Evolutionary conservation across 1,140 invertebrate species (phyloP).

Genomic region (Dendrolimus kikuchii): DNA sequence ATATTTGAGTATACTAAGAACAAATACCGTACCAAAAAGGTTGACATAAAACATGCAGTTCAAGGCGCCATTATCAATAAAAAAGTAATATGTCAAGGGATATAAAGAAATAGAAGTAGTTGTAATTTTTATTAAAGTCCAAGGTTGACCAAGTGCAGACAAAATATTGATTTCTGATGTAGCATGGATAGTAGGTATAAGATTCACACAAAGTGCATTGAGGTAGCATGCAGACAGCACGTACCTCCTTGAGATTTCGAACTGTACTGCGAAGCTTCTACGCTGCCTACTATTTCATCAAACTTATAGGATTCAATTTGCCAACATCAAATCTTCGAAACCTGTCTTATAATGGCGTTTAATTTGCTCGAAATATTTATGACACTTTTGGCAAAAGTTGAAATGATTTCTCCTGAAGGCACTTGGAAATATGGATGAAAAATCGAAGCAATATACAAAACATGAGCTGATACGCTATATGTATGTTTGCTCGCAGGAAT

Average conservation of each 20-base stretch:
- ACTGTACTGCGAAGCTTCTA: no score
- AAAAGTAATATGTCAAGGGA: no score
- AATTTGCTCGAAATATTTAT: conserved; percentile 14
- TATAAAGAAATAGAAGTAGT: no score
- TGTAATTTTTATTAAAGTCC: no score
- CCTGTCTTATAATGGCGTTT: conserved; percentile 8
- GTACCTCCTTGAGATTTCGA: conserved; percentile 12
- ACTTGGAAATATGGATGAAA: conserved; percentile 43
- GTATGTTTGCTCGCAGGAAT: conserved; percentile 84
- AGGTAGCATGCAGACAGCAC: conserved; percentile 17
- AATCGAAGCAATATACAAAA: conserved; percentile 13
- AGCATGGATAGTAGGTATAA: conserved; percentile 10
- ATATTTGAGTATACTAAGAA: no score
- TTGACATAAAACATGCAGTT: no score
- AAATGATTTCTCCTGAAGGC: conserved; percentile 33
- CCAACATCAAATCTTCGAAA: conserved; percentile 4
- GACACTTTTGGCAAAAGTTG: conserved; percentile 21
- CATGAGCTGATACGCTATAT: conserved; percentile 73
- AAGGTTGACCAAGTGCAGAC: conserved; percentile 6
- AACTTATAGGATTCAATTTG: neutral
- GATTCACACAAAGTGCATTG: conserved; percentile 25
- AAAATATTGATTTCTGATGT: conserved; percentile 5
- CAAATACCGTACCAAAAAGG: no score
- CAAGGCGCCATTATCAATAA: no score
- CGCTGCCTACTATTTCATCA: no score